phyloP scores from a whole-genome alignment of 2,888 invertebrate genomes.

The Cheilosia grossa region DNA sequence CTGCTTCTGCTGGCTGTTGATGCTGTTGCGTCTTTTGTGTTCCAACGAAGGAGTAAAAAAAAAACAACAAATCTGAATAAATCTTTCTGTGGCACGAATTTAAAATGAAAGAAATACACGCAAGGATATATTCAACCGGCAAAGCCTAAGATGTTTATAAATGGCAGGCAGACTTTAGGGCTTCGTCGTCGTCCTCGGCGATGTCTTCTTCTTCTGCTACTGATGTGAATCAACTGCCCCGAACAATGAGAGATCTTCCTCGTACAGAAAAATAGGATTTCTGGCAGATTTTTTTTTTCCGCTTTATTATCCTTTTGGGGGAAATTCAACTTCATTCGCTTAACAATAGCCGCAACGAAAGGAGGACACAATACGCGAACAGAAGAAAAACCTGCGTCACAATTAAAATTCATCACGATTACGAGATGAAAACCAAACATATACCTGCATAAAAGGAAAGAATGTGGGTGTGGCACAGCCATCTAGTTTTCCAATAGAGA shows the following conservation, averaged over 20 bases:
- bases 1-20: slow-evolving; percentile 38
- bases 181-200: slow-evolving; percentile 10
- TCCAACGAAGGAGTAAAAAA: slow-evolving; percentile 45
- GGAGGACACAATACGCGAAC: slow-evolving; percentile 38
- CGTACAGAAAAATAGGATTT: slow-evolving; percentile 23
- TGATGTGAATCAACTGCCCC: slow-evolving; percentile 72
- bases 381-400: slow-evolving; percentile 67
- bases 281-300: slow-evolving; percentile 29
- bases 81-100: slow-evolving; percentile 66
- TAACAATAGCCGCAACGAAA: slow-evolving; percentile 58
- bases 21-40: slow-evolving; percentile 73
- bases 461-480: slow-evolving; percentile 52
- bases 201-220: slow-evolving; percentile 48
- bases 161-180: slow-evolving; percentile 28
- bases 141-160: slow-evolving; percentile 52
- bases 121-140: slow-evolving; percentile 36
- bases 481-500: slow-evolving; percentile 29
- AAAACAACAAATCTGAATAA: slow-evolving; percentile 62
- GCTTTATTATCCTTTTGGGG: slow-evolving; percentile 63
- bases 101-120: slow-evolving; percentile 61
- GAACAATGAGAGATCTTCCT: slow-evolving; percentile 61
- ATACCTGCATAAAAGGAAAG: slow-evolving; percentile 4
- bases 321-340: slow-evolving; percentile 73
- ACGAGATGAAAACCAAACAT: slow-evolving; percentile 69
- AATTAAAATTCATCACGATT: slow-evolving; percentile 75